Evolutionary conservation across 1,140 invertebrate genomes (phyloP), one percentile per base, ranked within the genome.

Genomic region (Apis laboriosa): DNA sequence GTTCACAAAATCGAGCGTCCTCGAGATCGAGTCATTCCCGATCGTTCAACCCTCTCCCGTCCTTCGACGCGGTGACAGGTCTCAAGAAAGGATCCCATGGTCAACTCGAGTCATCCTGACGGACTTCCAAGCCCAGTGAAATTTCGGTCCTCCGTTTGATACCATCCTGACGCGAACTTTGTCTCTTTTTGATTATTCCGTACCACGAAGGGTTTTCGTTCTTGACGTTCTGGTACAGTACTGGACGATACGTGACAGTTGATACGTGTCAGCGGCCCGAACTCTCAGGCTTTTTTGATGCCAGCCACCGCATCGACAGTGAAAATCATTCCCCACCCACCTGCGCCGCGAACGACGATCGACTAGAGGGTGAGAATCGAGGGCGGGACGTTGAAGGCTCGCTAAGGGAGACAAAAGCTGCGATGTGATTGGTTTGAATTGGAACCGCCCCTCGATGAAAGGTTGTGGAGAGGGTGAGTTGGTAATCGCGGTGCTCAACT

Each of bases 271-370:
- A 71, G 55, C 87, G 43, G 70, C 61, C 66, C 78, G 76, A 84
- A 68, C 71, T 88, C 87, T 56, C 55, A 60, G 68, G 74, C 87
- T 89, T 89, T 89, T 89, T 89, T 88, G 87, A 89, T 81, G 72
- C 28, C 56, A 74, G 61, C 77, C 75, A 78, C 75, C 56, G 84
- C 75, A 80, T 78, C 86, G 86, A 90, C 84, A 86, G 84, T 73
- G 82, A 90, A 89, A 87, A 89, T 88, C 86, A 78, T 77, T 67
- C 83, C 85, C 88, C 61, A 34, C 66, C 53, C 21, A 61, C 28
- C 24, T 51, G 34, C 56, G 77, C 74, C 71, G 63, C 71, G 61
- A 75, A 76, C 68, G 73, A 64, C 61, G 61, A 77, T 87, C 77
- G 82, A 84, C 70, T 28, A 51, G 82, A 87, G 70, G 63, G 85